Evolutionary conservation across 92 coral and sea anemone genomes (phyloP).

Genomic region (Epizoanthus scotinus): DNA sequence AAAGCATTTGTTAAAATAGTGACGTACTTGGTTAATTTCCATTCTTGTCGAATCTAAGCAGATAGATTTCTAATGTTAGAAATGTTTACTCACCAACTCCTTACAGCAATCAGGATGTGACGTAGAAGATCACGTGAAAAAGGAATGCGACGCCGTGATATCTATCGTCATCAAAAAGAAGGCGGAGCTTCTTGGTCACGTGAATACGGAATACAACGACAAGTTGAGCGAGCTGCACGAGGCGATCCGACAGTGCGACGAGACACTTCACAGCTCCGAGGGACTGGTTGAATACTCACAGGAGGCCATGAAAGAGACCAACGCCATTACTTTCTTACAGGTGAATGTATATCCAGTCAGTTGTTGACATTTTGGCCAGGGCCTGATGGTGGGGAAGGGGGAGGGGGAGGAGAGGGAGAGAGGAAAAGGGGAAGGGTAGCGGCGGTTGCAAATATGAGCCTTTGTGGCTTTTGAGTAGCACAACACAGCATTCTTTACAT

Average conservation of each 20-base stretch:
- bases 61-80: neutral
- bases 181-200: constrained; percentile 64
- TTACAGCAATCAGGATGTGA: constrained; percentile 81
- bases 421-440: no score
- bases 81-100: neutral
- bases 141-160: constrained; percentile 75
- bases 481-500: no score
- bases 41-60: no score
- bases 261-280: constrained; percentile 71
- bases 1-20: no score
- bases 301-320: constrained; percentile 83
- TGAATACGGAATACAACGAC: constrained; percentile 79
- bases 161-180: constrained; percentile 82
- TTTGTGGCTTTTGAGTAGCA: no score
- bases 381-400: no score
- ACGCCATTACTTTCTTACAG: constrained; percentile 77
- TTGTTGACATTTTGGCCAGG: no score
- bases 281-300: constrained; percentile 86
- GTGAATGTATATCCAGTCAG: constrained; percentile 12
- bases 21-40: no score
- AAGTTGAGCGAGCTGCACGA: constrained; percentile 68
- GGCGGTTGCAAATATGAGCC: no score
- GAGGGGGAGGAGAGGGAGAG: no score
- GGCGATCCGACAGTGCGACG: constrained; percentile 68
- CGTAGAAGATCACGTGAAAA: constrained; percentile 83